Evolutionary conservation across 2,888 invertebrate genomes (phyloP), one percentile per base, ranked within the genome.

Genomic region (Heliconius ismenius): DNA sequence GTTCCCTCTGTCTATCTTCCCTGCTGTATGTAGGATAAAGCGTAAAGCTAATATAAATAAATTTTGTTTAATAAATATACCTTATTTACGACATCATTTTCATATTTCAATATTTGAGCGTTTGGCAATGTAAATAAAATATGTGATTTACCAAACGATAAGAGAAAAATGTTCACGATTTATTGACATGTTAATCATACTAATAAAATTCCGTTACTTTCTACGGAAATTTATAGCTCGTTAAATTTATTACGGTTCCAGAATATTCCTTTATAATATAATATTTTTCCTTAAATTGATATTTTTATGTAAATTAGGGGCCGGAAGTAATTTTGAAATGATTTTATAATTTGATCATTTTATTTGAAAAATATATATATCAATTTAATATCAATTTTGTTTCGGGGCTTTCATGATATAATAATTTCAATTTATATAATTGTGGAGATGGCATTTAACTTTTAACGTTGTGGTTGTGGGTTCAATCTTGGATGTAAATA

Each of bases 191-290:
- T 70, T 74, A 77, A 77, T 72, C 60, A 65, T 60, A 75, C 74
- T 70, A 74, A 77, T 77, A 75, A 75, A 77, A 77, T 77, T 75
- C 21, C 69, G 70, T 72, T 65, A 77, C 67, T 67, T 64, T 43
- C 75, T 49, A 75, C 70, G 63, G 32, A 70, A 73, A 78, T 73
- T 76, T 73, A 70, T 74, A 69, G 43, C 15, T 70, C 76, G 68
- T 76, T 73, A 72, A 74, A 77, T 76, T 78, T 73, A 75, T 76
- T 76, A 76, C 76, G 76, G 76, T 63, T 76, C 76, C 32, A 28
- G 43, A 21, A 60, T 49, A 43, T 54, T 39, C 15, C 32, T 24
- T 69, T 69, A 64, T 68, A 62, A 62, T 7, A 26, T 26, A 7
- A 73, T 24, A n/a, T 43, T 36, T 32, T 70, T 32, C 58, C 32